A percentile compares a stretch with the other conserved stretches of the same genome.
These are phyloP conservation scores for Heliothis peltigera DNA, from an alignment of 2,888 invertebrate species.

Conservation along the genomic window DNA sequence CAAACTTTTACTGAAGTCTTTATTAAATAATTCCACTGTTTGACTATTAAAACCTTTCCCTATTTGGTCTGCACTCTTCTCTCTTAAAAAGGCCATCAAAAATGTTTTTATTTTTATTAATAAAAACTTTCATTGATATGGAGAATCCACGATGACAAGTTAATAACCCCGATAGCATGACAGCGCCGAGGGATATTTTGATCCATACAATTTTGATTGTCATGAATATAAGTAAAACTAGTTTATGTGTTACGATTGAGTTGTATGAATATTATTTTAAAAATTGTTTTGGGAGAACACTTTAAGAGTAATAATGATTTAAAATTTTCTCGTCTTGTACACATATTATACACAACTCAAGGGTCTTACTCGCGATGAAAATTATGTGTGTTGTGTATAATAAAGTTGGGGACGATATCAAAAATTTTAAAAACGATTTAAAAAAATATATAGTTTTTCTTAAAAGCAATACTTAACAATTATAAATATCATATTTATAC, in stretches of 20 bases:
- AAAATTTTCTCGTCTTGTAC: too few relatives aligned
- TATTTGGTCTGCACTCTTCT: background rate
- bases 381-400: too few relatives aligned
- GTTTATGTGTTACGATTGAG: conserved; percentile 24
- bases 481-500: too few relatives aligned
- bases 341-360: too few relatives aligned
- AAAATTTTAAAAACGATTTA: too few relatives aligned
- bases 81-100: background rate
- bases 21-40: too few relatives aligned
- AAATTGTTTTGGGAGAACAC: background rate
- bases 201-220: conserved; percentile 37
- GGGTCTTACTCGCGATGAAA: too few relatives aligned
- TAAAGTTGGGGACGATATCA: too few relatives aligned
- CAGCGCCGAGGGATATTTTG: conserved; percentile 33
- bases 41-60: background rate
- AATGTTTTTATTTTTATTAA: conserved; percentile 13
- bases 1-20: too few relatives aligned
- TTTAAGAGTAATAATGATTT: background rate
- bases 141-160: conserved; percentile 28
- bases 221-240: conserved; percentile 35
- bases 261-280: conserved; percentile 22
- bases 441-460: too few relatives aligned
- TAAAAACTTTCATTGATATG: conserved; percentile 20
- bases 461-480: too few relatives aligned
- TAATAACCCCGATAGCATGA: conserved; percentile 37